Percentiles rank a stretch among this genome's conserved stretches.
Evolutionary conservation across 2,113 vertebrate genomes (phyloP).

Genomic region (Neolamprologus hecqui): DNA sequence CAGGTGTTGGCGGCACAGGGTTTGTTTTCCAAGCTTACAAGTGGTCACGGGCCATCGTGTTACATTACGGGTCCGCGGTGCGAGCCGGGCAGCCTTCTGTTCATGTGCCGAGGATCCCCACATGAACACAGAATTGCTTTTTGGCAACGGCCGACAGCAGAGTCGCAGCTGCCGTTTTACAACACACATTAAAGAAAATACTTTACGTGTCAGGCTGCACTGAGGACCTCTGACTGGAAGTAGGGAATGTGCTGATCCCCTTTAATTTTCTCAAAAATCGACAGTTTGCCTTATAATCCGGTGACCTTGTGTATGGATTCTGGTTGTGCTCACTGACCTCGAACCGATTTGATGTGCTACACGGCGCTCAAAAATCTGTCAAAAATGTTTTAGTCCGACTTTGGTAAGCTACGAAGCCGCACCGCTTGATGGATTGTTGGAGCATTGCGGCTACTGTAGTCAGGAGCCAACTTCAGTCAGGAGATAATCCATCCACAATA

Average conservation of each 20-base stretch:
- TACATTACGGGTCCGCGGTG: background rate
- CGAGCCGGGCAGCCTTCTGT: constrained; percentile 17
- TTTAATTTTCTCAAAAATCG: background rate
- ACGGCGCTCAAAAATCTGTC: background rate
- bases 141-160: background rate
- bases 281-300: background rate
- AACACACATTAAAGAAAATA: background rate
- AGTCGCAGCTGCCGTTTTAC: background rate
- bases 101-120: background rate
- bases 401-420: fast-evolving
- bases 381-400: background rate
- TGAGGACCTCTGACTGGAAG: background rate
- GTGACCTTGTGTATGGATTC: fast-evolving
- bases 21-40: constrained; percentile 10
- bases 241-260: background rate
- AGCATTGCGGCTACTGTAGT: fast-evolving
- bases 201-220: background rate
- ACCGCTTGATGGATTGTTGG: background rate
- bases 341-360: fast-evolving
- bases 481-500: background rate
- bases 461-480: background rate
- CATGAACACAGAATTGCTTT: background rate
- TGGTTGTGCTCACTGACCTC: background rate
- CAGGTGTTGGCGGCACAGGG: constrained; percentile 13
- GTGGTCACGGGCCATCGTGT: background rate